A percentile compares a stretch with the other conserved stretches of the same genome.
Conservation (phyloP, 1,140 invertebrate species). For the Aphaenogaster floridana region DNA sequence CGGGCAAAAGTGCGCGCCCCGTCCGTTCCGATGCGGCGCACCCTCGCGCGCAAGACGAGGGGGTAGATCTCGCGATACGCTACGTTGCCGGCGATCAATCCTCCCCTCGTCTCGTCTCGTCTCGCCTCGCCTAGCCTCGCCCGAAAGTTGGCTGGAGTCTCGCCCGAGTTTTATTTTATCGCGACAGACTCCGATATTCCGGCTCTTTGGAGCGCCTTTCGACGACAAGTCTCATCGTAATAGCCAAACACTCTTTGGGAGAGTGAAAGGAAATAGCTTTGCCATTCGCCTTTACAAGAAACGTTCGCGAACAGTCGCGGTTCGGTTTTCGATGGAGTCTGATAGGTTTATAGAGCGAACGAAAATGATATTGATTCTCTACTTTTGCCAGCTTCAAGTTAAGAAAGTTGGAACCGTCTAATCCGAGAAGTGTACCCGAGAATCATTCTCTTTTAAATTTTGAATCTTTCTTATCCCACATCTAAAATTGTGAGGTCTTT, state of each 20-base stretch:
- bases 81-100: constrained; percentile 44
- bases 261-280: constrained; percentile 19
- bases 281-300: constrained; percentile 23
- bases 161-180: constrained; percentile 41
- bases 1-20: constrained; percentile 39
- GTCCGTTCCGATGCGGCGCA: constrained; percentile 46
- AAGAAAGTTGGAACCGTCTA: neutral
- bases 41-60: neutral
- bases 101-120: neutral
- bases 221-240: constrained; percentile 43
- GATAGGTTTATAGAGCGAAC: constrained; percentile 14
- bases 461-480: neutral
- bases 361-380: constrained; percentile 33
- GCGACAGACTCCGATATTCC: constrained; percentile 6
- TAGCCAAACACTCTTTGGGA: constrained; percentile 10
- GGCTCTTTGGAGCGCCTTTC: neutral
- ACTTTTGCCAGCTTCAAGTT: neutral
- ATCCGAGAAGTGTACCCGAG: neutral
- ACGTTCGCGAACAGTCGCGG: neutral
- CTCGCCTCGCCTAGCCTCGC: neutral
- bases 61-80: constrained; percentile 44
- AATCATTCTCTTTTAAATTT: neutral
- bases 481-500: neutral
- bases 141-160: constrained; percentile 28
- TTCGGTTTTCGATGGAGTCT: neutral